Evolutionary conservation across 2,113 vertebrate genomes (phyloP), one percentile per base, ranked within the genome.

Genomic region (Ptychochromis oligacanthus): DNA sequence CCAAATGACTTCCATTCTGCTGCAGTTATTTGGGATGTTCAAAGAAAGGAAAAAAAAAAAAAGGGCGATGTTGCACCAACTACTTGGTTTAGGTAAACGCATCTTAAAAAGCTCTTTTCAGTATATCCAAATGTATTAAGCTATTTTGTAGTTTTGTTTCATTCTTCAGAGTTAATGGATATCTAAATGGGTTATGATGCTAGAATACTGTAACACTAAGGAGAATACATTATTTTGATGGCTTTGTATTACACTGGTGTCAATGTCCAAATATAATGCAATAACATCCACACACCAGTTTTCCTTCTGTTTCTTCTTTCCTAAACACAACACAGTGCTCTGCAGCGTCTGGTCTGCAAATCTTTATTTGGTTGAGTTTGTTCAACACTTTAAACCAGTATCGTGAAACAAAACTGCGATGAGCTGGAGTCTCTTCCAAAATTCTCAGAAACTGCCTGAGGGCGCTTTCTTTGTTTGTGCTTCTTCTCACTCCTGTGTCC

Each of bases 161-260:
- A 58, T 75, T 87, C 70, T 78, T 84, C 70, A 84, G 74, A 89
- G 75, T 82, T 85, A 54, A 87, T 89, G 74, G 75, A 84, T 87
- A 89, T 90, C 75, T 91, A 49, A 55, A 80, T 82, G 84, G 85
- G 57, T 90, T 94, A 80, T 91, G 87, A 86, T 80, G 79, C 88
- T 94, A 87, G 79, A 90, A 84, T 87, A 91, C 89, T 91, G 90
- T 94, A 90, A 94, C 93, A 91, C 89, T 88, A 81, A 91, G 76
- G 87, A 85, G 79, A 88, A 77, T 52, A 83, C 54, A 12, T 87
- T 86, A 84, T 91, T 93, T 91, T 90, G 64, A 89, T 85, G 91
- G 90, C 89, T 93, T 94, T 93, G 87, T 92, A 90, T 94, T 88
- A 92, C 93, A 93, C 93, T 92, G 90, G 94, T 93, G 88, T 92